Percentiles rank a stretch among this genome's conserved stretches.
These are phyloP conservation scores for Pemphigus obesinymphae DNA, from an alignment of 1,140 invertebrate genomes.

Conservation along the genomic window DNA sequence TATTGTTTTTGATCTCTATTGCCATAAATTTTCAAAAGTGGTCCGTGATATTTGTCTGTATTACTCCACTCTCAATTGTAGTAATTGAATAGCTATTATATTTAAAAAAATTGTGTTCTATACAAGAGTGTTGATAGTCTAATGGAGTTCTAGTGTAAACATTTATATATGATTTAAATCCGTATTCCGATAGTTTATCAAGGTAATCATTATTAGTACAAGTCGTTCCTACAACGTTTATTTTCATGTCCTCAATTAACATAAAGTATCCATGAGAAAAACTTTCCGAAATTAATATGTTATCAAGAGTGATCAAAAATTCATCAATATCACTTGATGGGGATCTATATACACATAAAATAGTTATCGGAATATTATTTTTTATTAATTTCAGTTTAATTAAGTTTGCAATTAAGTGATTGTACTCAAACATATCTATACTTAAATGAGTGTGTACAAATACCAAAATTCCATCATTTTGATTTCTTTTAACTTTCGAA, in stretches of 20 bases:
- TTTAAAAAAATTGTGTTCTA: neutral
- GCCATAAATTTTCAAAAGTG: no score
- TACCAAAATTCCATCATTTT: no score
- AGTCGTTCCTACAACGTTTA: neutral
- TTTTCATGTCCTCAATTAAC: neutral
- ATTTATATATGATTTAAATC: no score
- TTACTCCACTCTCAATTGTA: neutral
- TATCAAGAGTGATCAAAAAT: no score
- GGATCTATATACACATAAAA: no score
- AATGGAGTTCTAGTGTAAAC: neutral
- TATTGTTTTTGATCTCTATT: no score
- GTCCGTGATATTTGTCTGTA: no score
- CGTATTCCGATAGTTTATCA: neutral
- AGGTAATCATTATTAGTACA: neutral
- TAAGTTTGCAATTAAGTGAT: neutral
- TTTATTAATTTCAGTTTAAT: neutral
- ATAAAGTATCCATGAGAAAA: neutral
- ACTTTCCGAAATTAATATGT: neutral
- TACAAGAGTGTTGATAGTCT: neutral
- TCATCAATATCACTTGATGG: no score
- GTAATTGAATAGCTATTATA: no score
- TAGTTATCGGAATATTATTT: neutral
- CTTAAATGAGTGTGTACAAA: neutral
- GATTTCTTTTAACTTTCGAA: no score
- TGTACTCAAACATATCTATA: neutral